A percentile compares a stretch with the other conserved stretches of the same genome.
Conservation (phyloP, 2,113 vertebrate genomes). For the Psittacus erithacus region DNA sequence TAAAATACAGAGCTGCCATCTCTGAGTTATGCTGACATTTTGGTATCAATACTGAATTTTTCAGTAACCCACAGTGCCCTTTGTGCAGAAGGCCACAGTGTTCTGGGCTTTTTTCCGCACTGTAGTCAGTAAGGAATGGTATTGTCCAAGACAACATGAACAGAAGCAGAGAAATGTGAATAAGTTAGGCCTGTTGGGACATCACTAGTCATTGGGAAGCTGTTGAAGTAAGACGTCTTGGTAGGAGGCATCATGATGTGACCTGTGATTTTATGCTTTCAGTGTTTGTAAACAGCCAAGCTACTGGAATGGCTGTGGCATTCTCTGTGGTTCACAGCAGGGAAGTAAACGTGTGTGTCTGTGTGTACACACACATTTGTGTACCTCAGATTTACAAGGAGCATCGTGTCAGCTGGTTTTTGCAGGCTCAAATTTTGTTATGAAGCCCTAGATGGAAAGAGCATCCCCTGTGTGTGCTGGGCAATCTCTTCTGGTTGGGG, state of each 20-base stretch:
- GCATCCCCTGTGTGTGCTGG: neutral
- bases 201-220: neutral
- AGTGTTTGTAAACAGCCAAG: neutral
- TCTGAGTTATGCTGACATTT: neutral
- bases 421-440: neutral
- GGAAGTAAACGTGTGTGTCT: neutral
- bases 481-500: neutral
- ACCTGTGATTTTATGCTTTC: neutral
- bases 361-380: accelerated
- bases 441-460: neutral
- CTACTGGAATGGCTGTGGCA: neutral
- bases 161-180: neutral
- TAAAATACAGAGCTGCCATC: neutral
- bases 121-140: neutral
- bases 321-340: neutral
- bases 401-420: neutral
- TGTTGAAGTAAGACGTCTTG: neutral
- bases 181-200: neutral
- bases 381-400: neutral
- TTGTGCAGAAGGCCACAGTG: neutral
- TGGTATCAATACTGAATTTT: neutral
- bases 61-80: neutral
- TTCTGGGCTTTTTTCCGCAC: neutral
- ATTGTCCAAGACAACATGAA: neutral
- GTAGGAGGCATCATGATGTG: neutral